These are phyloP conservation scores for Myoxocephalus aenaeus DNA, from an alignment of 2,797 vertebrate species.

Conservation along the genomic window DNA sequence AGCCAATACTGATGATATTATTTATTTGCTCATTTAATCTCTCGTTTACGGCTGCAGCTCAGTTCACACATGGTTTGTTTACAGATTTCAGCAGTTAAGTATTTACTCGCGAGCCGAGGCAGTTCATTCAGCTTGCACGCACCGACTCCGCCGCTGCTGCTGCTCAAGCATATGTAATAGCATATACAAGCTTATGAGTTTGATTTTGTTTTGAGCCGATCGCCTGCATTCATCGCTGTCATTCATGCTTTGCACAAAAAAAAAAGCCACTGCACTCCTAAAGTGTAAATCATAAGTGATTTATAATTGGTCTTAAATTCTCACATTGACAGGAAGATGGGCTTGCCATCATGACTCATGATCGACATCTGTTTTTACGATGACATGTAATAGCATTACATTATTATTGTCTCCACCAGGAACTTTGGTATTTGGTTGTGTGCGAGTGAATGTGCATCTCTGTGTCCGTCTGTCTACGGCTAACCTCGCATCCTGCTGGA, in stretches of 20 bases:
- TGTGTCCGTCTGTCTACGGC: background rate
- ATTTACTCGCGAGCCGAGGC: background rate
- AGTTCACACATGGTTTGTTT: background rate
- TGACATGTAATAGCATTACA: background rate
- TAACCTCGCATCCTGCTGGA: background rate
- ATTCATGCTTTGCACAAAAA: background rate
- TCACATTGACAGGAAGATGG: background rate
- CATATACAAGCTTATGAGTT: too few relatives aligned
- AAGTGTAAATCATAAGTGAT: background rate
- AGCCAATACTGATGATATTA: constrained; percentile 38
- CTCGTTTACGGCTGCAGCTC: background rate
- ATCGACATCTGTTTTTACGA: background rate
- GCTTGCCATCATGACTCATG: background rate
- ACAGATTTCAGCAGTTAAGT: background rate
- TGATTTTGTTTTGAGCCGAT: background rate
- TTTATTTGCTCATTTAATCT: background rate
- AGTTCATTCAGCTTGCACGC: too few relatives aligned
- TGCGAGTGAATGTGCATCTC: background rate
- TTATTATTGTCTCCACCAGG: background rate
- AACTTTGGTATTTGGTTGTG: background rate
- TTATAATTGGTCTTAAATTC: background rate
- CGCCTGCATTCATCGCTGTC: background rate
- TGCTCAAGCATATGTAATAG: too few relatives aligned
- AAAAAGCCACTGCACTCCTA: background rate
- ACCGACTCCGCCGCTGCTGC: too few relatives aligned